These are phyloP conservation scores for Danaus plexippus DNA, from an alignment of 1,140 invertebrate genomes.

Conservation along the genomic window DNA sequence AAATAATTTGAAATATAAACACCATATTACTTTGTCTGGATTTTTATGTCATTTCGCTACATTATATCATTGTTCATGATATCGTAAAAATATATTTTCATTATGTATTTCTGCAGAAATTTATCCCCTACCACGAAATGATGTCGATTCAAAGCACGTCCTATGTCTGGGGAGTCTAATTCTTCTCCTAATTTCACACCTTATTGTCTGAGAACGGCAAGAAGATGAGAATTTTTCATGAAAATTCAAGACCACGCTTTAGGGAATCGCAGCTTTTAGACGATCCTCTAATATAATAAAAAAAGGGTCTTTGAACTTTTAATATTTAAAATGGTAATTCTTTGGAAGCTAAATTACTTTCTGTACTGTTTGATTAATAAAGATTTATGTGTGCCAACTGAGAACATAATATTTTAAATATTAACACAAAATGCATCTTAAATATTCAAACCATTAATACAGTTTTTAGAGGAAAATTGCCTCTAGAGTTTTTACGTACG, in stretches of 20 bases:
- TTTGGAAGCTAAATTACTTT: too few relatives aligned
- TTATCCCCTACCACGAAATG: constrained; percentile 30
- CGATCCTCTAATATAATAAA: constrained; percentile 7
- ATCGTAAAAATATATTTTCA: constrained; percentile 9
- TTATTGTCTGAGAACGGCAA: constrained; percentile 56
- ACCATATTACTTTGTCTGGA: too few relatives aligned
- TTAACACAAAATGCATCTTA: too few relatives aligned
- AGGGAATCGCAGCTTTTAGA: constrained; percentile 14
- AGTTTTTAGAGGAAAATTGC: background rate
- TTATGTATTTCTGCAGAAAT: constrained; percentile 16
- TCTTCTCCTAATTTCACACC: constrained; percentile 67
- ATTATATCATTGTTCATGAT: constrained; percentile 2
- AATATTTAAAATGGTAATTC: too few relatives aligned
- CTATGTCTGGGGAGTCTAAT: constrained; percentile 51
- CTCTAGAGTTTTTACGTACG: background rate
- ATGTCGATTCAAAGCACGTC: constrained; percentile 50
- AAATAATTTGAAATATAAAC: too few relatives aligned
- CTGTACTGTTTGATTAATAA: too few relatives aligned
- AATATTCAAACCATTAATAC: constrained; percentile 2
- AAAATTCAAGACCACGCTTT: constrained; percentile 44
- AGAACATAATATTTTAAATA: too few relatives aligned
- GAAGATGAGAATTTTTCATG: constrained; percentile 60
- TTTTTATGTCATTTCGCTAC: too few relatives aligned
- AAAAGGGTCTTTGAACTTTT: constrained; percentile 13
- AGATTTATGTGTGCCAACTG: too few relatives aligned